Base-by-base conservation (phyloP, 1,140 invertebrate genomes). In the Periplaneta americana region DNA sequence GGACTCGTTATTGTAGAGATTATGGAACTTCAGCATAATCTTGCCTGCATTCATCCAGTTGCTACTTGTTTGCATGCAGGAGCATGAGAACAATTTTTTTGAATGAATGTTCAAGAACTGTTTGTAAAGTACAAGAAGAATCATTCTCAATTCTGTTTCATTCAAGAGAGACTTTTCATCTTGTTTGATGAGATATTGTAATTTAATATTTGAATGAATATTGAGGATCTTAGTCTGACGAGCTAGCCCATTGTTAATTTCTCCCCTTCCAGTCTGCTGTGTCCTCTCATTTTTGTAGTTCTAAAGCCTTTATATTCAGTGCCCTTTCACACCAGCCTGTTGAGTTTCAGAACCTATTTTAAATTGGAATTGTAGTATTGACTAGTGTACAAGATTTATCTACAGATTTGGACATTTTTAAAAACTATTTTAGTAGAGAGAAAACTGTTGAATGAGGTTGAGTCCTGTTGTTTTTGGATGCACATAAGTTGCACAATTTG, bases 201-300 rank as follows among this genome's bases (percentile, higher is more conserved):
- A 80, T 80, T 80, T 80, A 48, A 80, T 80, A 80, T 80, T 80
- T 80, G 39, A 80, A 66, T 80, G 34, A 34, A 80, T 35, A 18
- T 33, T 3, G 34, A 48, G 39, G 39, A 57, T 74, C 66, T 31
- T 80, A 66, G 33, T 66, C 39, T 32, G 22, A 57, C 66, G 39
- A 28, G 48, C 39, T 22, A 66, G 22, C 15, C 11, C 28, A n/a
- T 66, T 39, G 28, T 37, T 48, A 74, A 48, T 33, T 74, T 34
- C n/a, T 57, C 18, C 35, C 32, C 34, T 66, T 80, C 35, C 31
- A 66, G 22, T 28, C 37, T 33, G 66, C 39, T 35, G 0, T 28
- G 2, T 79, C 31, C 31, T 18, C 15, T 37, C 11, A 22, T 28
- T 35, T 28, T 48, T 17, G 32, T 48, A 33, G 78, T 79, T 78